Evolutionary conservation across 1,140 invertebrate species (phyloP), one percentile per base, ranked within the genome.

Genomic region (Colletes latitarsis): DNA sequence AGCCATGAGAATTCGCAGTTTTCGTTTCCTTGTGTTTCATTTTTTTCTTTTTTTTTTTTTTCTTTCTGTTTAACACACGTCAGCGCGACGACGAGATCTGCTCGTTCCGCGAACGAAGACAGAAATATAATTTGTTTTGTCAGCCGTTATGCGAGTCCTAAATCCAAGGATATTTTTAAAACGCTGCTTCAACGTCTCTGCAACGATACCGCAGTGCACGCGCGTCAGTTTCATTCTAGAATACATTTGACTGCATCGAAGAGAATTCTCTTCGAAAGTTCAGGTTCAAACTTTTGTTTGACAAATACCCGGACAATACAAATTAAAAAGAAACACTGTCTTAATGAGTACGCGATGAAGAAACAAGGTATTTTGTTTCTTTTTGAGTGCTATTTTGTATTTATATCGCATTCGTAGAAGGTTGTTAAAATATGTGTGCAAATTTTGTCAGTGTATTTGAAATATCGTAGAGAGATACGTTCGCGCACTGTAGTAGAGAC

Each of bases 1-100:
- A 67, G 15, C 21, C 43, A 49, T 60, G 15, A 39, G 30, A 67
- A 75, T 74, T 60, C 21, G 21, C 41, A 58, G 15, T 74, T 79
- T 79, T 77, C 10, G 58, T 64, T 73, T 66, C 10, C 9, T 17
- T 52, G 30, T 6, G 6, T 21, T 41, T 21, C 14, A 6, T n/a
- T 43, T 19, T 68, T n/a, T n/a, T n/a, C n/a, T n/a, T n/a, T n/a
- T n/a, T n/a, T n/a, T n/a, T n/a, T n/a, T n/a, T 1, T 30, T 1
- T 30, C 30, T 30, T 30, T 17, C 14, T 43, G 30, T 46, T 12
- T 8, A 8, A 46, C 55, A 71, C 6, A 9, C n/a, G 46, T 6
- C n/a, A 46, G 0, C 39, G 53, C 6, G 15, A 4, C 17, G 21
- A 9, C 43, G 64, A 62, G 2, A 1, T 6, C 17, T n/a, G 0